Base-by-base conservation (phyloP, 2,888 invertebrate species). In the Diarsia rubi region DNA sequence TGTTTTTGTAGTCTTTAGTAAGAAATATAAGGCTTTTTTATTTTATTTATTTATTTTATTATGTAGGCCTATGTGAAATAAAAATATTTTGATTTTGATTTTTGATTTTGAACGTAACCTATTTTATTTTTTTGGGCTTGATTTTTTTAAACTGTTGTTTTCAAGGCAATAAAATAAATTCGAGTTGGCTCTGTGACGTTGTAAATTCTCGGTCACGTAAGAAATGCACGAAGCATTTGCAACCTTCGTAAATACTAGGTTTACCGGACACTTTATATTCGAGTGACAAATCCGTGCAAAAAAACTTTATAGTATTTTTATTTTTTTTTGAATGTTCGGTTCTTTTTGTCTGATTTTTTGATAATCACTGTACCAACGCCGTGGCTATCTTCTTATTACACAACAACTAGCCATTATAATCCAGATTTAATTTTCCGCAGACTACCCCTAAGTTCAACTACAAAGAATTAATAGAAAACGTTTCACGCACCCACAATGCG, bases 391-490 rank as follows among this genome's bases (percentile, higher is more conserved):
- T 14, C 37, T 42, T 67, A 82, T 62, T 65, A 82, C 70, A 62
- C 21, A 78, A 42, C 52, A 37, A 16, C 14, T 14, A 31, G 31
- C 47, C 45, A 47, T 54, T 72, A 62, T 52, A 21, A 45, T 52
- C 49, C 60, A 71, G 70, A 80, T 84, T 73, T 54, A 77, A 84
- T 76, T 84, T 73, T 69, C 68, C 68, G 54, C 77, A 71, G 69
- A 66, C 69, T 71, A 52, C 21, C 54, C 69, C 12, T 54, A 66
- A 70, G 64, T 69, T 69, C 45, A 52, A 44, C 19, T 42, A 69
- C 78, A 73, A 66, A 68, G 79, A 86, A 82, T 86, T 86, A 86
- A 84, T 86, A 81, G 79, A 84, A 86, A 84, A 68, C 84, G 75
- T 76, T 85, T 76, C 78, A 78, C 78, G 77, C 79, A 79, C 82